Evolutionary conservation across 2,888 invertebrate genomes (phyloP).

Genomic region (Rhamphomyia laevipes): DNA sequence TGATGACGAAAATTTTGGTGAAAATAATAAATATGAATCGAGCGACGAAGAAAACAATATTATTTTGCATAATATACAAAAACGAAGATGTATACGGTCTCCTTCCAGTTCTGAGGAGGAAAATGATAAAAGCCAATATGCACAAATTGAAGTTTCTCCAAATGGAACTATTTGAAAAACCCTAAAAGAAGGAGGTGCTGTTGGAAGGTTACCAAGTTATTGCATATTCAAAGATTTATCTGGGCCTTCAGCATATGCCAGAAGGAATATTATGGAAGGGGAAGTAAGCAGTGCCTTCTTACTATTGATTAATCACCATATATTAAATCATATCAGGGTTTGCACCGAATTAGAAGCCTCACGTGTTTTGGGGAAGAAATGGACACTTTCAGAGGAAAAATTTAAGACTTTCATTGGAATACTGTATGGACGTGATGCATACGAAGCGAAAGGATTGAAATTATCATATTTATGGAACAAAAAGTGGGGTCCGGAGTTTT

Average conservation of each 20-base stretch:
- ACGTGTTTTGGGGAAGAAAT: conserved; percentile 11
- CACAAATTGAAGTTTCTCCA: conserved; percentile 4
- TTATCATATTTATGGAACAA: conserved; percentile 9
- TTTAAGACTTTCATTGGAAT: conserved; percentile 61
- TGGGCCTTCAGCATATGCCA: conserved; percentile 16
- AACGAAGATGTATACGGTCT: conserved; percentile 1
- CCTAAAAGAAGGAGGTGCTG: conserved; percentile 10
- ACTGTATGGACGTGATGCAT: conserved; percentile 69
- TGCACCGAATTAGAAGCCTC: conserved; percentile 8
- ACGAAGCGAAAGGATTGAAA: conserved; percentile 52
- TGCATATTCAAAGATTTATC: conserved; percentile 16
- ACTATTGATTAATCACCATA: conserved; percentile 16
- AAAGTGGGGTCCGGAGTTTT: conserved; percentile 5
- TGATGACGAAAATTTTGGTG: conserved; percentile 2
- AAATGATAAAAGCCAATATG: background rate
- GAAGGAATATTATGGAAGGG: conserved; percentile 17
- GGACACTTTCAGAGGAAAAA: conserved; percentile 7
- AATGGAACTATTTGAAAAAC: conserved; percentile 10
- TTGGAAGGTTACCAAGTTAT: conserved; percentile 13
- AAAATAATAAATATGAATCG: conserved; percentile 3
- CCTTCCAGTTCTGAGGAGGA: conserved; percentile 1
- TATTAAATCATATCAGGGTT: conserved; percentile 8
- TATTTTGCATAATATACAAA: conserved; percentile 4
- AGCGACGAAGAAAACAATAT: conserved; percentile 1
- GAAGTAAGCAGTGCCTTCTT: conserved; percentile 16